Conservation (phyloP, 2,797 vertebrate genomes). For the Gallinago nigripennis region DNA sequence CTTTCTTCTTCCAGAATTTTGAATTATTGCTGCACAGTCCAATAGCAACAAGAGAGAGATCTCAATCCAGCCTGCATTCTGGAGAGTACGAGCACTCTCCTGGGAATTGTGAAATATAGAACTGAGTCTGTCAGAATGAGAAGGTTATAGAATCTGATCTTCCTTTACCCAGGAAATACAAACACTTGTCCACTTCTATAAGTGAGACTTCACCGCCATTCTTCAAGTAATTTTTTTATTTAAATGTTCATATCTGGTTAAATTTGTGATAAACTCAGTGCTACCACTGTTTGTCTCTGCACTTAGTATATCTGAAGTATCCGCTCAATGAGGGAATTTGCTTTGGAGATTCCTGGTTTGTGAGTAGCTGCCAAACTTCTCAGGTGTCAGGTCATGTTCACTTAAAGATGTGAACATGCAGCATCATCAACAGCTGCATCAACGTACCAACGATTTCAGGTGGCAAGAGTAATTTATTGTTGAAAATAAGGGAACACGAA, state of each 20-base stretch:
- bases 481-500: not conserved
- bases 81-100: not conserved
- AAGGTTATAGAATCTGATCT: not conserved
- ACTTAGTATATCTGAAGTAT: not conserved
- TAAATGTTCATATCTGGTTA: not conserved
- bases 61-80: not conserved
- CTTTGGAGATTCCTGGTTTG: not conserved
- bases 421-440: too few relatives aligned
- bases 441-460: not conserved
- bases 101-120: not conserved
- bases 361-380: not conserved
- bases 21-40: not conserved
- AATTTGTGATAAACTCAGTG: not conserved
- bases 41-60: not conserved
- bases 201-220: not conserved
- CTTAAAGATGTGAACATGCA: not conserved
- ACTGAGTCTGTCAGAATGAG: not conserved
- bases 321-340: not conserved
- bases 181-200: not conserved
- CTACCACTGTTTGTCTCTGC: not conserved
- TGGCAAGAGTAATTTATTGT: not conserved
- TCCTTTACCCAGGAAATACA: not conserved
- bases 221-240: not conserved
- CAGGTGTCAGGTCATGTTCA: not conserved
- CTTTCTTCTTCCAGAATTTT: not conserved